Conservation (phyloP, 2,797 vertebrate species). For the Chromis chromis region DNA sequence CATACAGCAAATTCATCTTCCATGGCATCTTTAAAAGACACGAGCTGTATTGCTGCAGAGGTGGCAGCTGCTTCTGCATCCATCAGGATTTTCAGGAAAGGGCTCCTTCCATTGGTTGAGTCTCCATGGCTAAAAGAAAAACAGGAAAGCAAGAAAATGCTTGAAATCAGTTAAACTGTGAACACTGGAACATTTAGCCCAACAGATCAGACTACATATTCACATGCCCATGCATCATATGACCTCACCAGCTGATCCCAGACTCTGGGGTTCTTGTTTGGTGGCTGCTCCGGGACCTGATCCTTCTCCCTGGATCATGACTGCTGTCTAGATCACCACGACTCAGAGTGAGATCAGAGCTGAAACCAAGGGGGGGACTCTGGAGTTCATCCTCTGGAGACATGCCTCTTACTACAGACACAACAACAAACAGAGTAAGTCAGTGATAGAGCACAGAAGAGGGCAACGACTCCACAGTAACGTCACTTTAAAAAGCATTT, state of each 20-base stretch:
- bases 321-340: slow-evolving; percentile 48
- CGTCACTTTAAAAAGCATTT: fast-evolving
- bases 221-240: background rate
- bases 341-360: slow-evolving; percentile 55
- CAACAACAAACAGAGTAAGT: background rate
- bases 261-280: slow-evolving; percentile 43
- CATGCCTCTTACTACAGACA: slow-evolving; percentile 45
- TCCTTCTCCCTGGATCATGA: slow-evolving; percentile 38
- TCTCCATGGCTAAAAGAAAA: slow-evolving; percentile 57
- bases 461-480: background rate
- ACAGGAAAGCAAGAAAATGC: slow-evolving; percentile 5
- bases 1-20: slow-evolving; percentile 80
- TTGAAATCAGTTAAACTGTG: background rate
- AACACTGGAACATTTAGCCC: background rate
- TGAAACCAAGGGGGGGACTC: slow-evolving; percentile 56
- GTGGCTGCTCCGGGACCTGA: slow-evolving; percentile 33
- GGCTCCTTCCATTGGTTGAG: slow-evolving; percentile 34
- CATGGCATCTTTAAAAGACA: slow-evolving; percentile 84
- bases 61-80: slow-evolving; percentile 83
- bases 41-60: slow-evolving; percentile 83
- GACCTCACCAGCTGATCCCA: slow-evolving; percentile 64
- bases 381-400: slow-evolving; percentile 64
- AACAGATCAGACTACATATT: background rate
- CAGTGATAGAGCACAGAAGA: background rate
- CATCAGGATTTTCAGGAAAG: slow-evolving; percentile 77